Evolutionary conservation across 2,888 invertebrate species (phyloP).

Genomic region (Papilio protenor): DNA sequence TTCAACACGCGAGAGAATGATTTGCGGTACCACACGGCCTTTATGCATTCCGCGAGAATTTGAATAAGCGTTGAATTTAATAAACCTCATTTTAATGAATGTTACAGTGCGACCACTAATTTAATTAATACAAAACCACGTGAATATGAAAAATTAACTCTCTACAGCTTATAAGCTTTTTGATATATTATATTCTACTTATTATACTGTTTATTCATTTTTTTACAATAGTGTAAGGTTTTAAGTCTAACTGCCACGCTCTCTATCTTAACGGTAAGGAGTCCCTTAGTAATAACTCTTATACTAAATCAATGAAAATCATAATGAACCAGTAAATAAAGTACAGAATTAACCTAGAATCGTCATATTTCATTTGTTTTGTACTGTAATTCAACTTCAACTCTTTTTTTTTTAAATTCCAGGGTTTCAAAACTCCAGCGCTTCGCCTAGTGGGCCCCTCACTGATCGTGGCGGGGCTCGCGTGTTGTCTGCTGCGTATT

Average conservation of each 20-base stretch:
- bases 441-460: constrained; percentile 94
- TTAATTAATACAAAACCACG: neutral
- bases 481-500: constrained; percentile 93
- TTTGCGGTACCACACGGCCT: constrained; percentile 25
- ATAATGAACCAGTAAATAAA: too few relatives aligned
- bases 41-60: constrained; percentile 15
- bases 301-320: too few relatives aligned
- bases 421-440: constrained; percentile 92
- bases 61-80: constrained; percentile 15
- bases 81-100: constrained; percentile 13
- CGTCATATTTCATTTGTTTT: neutral
- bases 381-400: neutral
- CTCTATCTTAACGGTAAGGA: too few relatives aligned
- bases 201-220: neutral
- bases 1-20: constrained; percentile 35
- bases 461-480: constrained; percentile 89
- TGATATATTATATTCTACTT: neutral
- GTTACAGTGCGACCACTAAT: constrained; percentile 10
- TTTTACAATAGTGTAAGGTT: neutral
- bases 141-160: neutral
- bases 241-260: neutral
- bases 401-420: constrained; percentile 47
- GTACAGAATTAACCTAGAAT: neutral
- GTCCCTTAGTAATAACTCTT: too few relatives aligned
- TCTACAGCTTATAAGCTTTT: neutral